Conservation (phyloP, 2,113 vertebrate species). For the Labeo catla region DNA sequence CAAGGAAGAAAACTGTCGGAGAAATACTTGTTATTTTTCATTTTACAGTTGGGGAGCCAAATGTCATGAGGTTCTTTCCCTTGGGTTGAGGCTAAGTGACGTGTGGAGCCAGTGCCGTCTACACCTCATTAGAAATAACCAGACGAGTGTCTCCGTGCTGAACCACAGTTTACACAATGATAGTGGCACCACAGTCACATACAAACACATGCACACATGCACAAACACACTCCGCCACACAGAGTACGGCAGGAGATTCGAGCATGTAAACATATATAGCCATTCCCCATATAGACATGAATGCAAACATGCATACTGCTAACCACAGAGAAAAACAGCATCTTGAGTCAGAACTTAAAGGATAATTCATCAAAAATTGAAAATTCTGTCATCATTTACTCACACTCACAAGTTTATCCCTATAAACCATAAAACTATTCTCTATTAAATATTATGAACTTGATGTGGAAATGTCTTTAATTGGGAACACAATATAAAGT, state of each 20-base stretch:
- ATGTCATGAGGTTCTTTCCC: conserved; percentile 31
- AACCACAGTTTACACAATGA: conserved; percentile 52
- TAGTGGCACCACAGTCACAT: conserved; percentile 47
- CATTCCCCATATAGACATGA: conserved; percentile 46
- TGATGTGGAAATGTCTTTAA: not conserved
- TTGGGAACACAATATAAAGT: not conserved
- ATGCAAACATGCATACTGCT: conserved; percentile 46
- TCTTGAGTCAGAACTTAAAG: conserved; percentile 16
- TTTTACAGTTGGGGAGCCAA: conserved; percentile 29
- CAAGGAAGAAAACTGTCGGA: conserved; percentile 10
- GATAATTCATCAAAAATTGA: not conserved
- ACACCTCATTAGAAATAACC: conserved; percentile 51
- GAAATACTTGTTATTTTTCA: not conserved
- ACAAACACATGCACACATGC: conserved; percentile 47
- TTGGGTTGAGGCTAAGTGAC: conserved; percentile 39
- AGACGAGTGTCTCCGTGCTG: conserved; percentile 48
- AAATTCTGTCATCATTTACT: not conserved
- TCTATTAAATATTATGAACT: not conserved
- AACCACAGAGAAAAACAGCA: conserved; percentile 47
- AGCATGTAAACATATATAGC: conserved; percentile 45
- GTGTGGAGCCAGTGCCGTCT: conserved; percentile 46
- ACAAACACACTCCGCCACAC: conserved; percentile 14
- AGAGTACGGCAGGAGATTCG: conserved; percentile 28
- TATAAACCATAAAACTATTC: not conserved
- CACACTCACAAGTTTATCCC: not conserved